These are phyloP conservation scores for Drosophila buzzatii DNA, from an alignment of 2,888 invertebrate genomes.

Conservation along the genomic window DNA sequence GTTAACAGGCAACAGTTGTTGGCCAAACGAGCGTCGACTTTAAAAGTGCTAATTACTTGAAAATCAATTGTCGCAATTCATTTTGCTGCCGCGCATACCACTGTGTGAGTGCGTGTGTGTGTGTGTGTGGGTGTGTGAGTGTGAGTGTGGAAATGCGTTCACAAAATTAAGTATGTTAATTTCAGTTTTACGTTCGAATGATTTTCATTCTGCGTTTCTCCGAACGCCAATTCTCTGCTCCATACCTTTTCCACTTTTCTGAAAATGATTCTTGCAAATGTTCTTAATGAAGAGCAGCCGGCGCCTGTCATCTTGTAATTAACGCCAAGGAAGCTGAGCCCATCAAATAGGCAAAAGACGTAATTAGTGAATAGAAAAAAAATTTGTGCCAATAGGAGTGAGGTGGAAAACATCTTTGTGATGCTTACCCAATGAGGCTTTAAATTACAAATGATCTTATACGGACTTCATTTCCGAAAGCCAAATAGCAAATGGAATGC, in stretches of 20 bases:
- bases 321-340: conserved; percentile 39
- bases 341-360: conserved; percentile 62
- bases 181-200: conserved; percentile 76
- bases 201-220: conserved; percentile 57
- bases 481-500: neutral
- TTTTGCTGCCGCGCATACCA: conserved; percentile 26
- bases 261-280: conserved; percentile 57
- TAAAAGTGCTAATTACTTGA: conserved; percentile 70
- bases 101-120: neutral
- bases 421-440: conserved; percentile 17
- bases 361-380: conserved; percentile 31
- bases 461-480: neutral
- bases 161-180: conserved; percentile 79
- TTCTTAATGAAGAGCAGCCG: conserved; percentile 65
- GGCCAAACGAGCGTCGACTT: conserved; percentile 36
- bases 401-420: conserved; percentile 4
- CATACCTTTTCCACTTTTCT: neutral
- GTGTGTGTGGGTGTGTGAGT: neutral
- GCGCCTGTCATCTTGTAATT: conserved; percentile 47
- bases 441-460: conserved; percentile 17
- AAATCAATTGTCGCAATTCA: conserved; percentile 81
- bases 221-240: neutral
- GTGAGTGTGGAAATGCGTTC: conserved; percentile 22
- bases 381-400: conserved; percentile 16
- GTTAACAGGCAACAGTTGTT: conserved; percentile 34